Evolutionary conservation across 2,113 vertebrate species (phyloP).

Genomic region (Ranitomeya imitator): DNA sequence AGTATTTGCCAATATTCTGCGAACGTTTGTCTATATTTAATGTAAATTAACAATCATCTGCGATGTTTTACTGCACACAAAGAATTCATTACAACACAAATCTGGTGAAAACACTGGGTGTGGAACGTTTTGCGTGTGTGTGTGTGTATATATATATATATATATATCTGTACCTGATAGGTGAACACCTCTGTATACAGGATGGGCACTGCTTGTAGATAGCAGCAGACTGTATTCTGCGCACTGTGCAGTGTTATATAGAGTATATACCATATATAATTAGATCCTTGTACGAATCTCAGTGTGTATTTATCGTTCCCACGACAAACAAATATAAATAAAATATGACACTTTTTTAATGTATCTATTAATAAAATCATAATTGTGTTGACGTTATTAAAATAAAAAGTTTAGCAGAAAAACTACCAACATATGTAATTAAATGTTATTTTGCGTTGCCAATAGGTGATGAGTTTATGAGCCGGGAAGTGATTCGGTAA

Average conservation of each 20-base stretch:
- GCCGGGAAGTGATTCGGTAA: neutral
- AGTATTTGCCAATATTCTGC: neutral
- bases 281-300: constrained; percentile 41
- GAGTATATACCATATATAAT: neutral
- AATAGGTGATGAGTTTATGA: neutral
- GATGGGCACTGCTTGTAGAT: neutral
- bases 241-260: neutral
- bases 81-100: neutral
- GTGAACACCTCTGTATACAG: neutral
- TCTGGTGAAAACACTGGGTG: neutral
- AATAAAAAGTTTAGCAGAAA: too few species aligned
- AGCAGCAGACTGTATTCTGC: neutral
- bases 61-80: neutral
- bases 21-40: neutral
- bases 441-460: neutral
- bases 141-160: too few species aligned
- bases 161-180: neutral
- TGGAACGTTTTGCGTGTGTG: too few species aligned
- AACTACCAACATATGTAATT: too few species aligned
- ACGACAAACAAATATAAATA: too few species aligned
- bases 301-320: constrained; percentile 61
- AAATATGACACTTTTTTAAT: too few species aligned
- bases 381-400: too few species aligned
- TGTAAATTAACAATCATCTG: neutral
- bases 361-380: too few species aligned